These are phyloP conservation scores for Ernsta delagoae DNA, from an alignment of 2,888 invertebrate species.

Conservation along the genomic window DNA sequence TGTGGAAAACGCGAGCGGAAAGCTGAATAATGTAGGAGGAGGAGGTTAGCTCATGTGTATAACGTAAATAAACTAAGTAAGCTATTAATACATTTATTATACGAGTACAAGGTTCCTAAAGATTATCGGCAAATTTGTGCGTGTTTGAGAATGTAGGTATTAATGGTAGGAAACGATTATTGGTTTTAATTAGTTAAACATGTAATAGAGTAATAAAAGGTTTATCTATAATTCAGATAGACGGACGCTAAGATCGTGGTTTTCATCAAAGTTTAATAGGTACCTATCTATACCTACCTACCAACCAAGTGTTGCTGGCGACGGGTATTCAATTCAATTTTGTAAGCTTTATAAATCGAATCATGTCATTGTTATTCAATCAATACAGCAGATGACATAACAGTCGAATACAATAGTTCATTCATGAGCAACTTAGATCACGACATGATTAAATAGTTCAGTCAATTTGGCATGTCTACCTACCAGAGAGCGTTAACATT, in stretches of 20 bases:
- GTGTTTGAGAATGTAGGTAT: not conserved
- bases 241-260: too few species aligned
- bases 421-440: conserved; percentile 17
- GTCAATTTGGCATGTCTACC: not conserved
- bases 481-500: not conserved
- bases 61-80: not conserved
- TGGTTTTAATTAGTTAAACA: too few species aligned
- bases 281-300: too few species aligned
- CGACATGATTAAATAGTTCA: not conserved
- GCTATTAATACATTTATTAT: not conserved
- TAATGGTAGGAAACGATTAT: too few species aligned
- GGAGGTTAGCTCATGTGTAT: conserved; percentile 44
- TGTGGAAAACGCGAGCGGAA: conserved; percentile 71
- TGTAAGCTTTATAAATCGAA: conserved; percentile 1
- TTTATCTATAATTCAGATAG: too few species aligned
- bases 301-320: too few species aligned
- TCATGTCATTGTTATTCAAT: conserved; percentile 14
- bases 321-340: not conserved
- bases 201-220: too few species aligned
- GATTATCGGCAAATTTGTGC: not conserved
- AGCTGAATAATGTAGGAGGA: conserved; percentile 72
- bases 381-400: conserved; percentile 14
- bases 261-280: too few species aligned
- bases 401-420: conserved; percentile 16
- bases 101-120: too few species aligned